These are phyloP conservation scores for Magallana angulata DNA, from an alignment of 1,140 invertebrate species.

Conservation along the genomic window DNA sequence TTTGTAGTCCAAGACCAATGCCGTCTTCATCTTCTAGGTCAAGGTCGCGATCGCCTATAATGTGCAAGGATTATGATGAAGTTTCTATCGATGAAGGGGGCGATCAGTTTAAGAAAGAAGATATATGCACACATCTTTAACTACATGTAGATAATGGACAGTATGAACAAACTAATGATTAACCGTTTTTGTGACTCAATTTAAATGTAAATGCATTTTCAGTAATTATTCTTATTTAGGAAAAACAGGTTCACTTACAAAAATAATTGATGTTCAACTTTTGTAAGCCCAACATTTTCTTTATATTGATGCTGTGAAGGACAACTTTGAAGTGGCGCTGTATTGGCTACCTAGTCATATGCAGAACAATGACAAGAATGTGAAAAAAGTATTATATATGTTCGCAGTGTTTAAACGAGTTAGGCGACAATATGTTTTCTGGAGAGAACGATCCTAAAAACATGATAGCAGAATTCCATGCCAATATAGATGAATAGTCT, in stretches of 20 bases:
- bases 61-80: too few relatives aligned
- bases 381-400: conserved; percentile 34
- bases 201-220: too few relatives aligned
- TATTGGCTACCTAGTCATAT: conserved; percentile 15
- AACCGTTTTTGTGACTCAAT: too few relatives aligned
- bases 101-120: too few relatives aligned
- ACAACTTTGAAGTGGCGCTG: conserved; percentile 32
- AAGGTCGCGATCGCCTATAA: too few relatives aligned
- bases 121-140: too few relatives aligned
- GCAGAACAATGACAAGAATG: not conserved
- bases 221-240: too few relatives aligned
- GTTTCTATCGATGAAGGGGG: too few relatives aligned
- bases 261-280: not conserved
- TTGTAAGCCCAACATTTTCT: conserved; percentile 34
- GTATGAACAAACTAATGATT: too few relatives aligned
- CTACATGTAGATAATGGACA: too few relatives aligned
- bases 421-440: not conserved
- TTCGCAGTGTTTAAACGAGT: not conserved
- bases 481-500: conserved; percentile 16
- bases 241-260: not conserved
- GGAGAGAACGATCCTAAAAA: not conserved
- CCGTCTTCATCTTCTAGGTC: too few relatives aligned
- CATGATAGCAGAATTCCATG: conserved; percentile 20
- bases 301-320: not conserved
- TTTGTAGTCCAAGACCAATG: too few relatives aligned